phyloP scores from a whole-genome alignment of 2,113 vertebrate species.

The Toxotes chatareus region DNA sequence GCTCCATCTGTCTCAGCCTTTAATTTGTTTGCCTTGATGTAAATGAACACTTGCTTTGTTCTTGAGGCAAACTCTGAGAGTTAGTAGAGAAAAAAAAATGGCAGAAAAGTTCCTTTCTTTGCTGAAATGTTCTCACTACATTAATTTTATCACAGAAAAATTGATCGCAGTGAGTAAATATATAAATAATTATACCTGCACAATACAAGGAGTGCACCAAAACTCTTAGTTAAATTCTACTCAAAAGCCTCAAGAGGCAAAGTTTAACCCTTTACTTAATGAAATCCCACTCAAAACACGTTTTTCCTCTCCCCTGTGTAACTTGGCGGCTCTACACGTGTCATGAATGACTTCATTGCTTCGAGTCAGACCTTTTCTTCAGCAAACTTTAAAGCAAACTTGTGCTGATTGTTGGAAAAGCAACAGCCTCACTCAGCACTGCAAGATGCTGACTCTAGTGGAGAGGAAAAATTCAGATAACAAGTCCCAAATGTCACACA shows the following conservation, averaged over 20 bases:
- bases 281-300: neutral
- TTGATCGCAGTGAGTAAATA: neutral
- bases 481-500: constrained; percentile 62
- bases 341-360: constrained; percentile 15
- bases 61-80: neutral
- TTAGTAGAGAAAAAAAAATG: neutral
- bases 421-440: constrained; percentile 12
- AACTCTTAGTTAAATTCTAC: neutral
- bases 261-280: neutral
- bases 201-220: neutral
- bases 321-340: neutral
- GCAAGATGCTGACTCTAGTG: constrained; percentile 46
- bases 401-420: constrained; percentile 39
- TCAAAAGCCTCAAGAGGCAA: neutral
- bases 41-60: neutral
- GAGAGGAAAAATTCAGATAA: constrained; percentile 48
- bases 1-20: neutral
- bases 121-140: neutral
- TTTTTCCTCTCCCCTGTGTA: neutral
- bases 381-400: neutral
- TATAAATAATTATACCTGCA: neutral
- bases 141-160: neutral
- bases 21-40: constrained; percentile 11
- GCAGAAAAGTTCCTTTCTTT: neutral
- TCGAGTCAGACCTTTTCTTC: constrained; percentile 7